Evolutionary conservation across 2,113 vertebrate genomes (phyloP).

Genomic region (Anarhynchus alexandrinus): DNA sequence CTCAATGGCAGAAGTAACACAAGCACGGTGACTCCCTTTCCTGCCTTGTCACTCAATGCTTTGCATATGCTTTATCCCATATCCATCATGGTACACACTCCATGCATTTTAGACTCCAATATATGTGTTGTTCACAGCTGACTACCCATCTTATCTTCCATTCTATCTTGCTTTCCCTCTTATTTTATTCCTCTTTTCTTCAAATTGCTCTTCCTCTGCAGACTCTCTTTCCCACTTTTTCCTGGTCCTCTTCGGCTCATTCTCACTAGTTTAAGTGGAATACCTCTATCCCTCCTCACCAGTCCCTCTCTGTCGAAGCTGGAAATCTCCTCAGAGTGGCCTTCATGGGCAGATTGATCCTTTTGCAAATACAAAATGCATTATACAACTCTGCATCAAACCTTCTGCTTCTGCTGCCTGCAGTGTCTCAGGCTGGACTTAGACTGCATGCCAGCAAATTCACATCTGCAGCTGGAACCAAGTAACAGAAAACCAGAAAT

Average conservation of each 20-base stretch:
- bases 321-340: neutral
- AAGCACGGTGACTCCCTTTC: neutral
- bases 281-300: neutral
- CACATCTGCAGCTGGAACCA: neutral
- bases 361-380: neutral
- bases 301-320: neutral
- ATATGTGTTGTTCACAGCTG: neutral
- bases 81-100: rapidly evolving
- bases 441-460: neutral
- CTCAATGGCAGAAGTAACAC: neutral
- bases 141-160: neutral
- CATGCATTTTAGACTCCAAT: neutral
- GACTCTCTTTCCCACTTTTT: neutral
- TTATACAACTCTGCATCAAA: neutral
- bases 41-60: neutral
- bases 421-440: neutral
- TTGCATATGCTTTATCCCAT: neutral
- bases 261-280: neutral
- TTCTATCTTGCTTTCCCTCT: neutral
- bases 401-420: neutral
- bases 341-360: neutral
- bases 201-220: neutral
- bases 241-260: neutral
- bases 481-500: neutral
- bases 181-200: neutral